Percentiles rank a stretch among this genome's conserved stretches.
Conservation (phyloP, 2,888 invertebrate species). For the Chrysotoxum bicinctum region DNA sequence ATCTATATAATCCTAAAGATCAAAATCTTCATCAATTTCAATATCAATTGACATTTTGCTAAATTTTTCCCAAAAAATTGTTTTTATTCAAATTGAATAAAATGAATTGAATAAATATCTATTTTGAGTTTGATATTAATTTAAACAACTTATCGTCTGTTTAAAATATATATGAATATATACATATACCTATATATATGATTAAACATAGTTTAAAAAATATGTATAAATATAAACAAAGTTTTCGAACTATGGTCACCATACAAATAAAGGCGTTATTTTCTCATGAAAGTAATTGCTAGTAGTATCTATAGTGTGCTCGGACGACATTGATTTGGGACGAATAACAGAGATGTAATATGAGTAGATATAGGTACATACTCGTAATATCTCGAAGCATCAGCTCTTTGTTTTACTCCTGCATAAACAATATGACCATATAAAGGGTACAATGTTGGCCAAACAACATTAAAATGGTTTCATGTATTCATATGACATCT, state of each 20-base stretch:
- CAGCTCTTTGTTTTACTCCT: slow-evolving; percentile 57
- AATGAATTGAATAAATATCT: too few species aligned
- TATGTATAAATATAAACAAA: too few species aligned
- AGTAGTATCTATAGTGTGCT: slow-evolving; percentile 26
- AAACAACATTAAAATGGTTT: slow-evolving; percentile 68
- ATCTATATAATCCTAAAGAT: too few species aligned
- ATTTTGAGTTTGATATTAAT: too few species aligned
- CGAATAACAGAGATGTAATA: slow-evolving; percentile 32
- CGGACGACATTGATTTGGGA: slow-evolving; percentile 27
- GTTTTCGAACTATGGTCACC: neutral
- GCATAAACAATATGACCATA: slow-evolving; percentile 36
- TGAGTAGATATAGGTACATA: slow-evolving; percentile 26
- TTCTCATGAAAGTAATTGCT: slow-evolving; percentile 65
- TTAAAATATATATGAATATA: too few species aligned
- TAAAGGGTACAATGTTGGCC: slow-evolving; percentile 36
- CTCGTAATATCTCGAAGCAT: slow-evolving; percentile 38
- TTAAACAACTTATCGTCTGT: too few species aligned
- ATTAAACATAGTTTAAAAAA: too few species aligned
- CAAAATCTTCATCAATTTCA: too few species aligned
- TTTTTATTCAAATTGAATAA: too few species aligned
- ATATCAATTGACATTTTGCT: too few species aligned
- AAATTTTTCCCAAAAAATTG: too few species aligned
- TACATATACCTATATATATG: too few species aligned
- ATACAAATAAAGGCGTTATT: slow-evolving; percentile 18
- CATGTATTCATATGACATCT: slow-evolving; percentile 60